A percentile compares a stretch with the other conserved stretches of the same genome.
Evolutionary conservation across 2,113 vertebrate genomes (phyloP).

Genomic region (Theristicus caerulescens): DNA sequence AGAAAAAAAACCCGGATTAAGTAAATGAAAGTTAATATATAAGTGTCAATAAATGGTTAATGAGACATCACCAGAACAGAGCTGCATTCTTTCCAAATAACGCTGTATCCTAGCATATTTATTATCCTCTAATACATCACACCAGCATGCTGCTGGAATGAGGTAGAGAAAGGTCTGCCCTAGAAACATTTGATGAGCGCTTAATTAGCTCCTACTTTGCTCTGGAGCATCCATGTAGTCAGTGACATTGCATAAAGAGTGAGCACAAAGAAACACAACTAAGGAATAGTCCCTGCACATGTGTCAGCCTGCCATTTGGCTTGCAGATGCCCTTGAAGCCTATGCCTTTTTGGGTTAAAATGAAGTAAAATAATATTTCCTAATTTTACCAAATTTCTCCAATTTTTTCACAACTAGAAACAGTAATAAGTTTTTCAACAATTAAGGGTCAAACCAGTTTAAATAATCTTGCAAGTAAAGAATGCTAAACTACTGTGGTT

Average conservation of each 20-base stretch:
- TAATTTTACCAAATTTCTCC: neutral
- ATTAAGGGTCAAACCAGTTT: neutral
- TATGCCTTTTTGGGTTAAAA: neutral
- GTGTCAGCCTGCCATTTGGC: neutral
- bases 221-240: neutral
- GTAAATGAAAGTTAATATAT: neutral
- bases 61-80: neutral
- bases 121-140: neutral
- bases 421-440: neutral
- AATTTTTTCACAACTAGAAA: rapidly evolving
- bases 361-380: neutral
- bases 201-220: neutral
- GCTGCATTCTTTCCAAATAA: neutral
- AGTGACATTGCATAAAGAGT: neutral
- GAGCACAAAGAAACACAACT: neutral
- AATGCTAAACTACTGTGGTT: neutral
- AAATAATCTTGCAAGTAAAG: neutral
- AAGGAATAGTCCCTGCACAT: neutral
- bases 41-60: neutral
- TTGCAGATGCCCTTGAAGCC: neutral
- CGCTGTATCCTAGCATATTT: neutral
- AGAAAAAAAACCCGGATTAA: neutral
- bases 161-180: neutral
- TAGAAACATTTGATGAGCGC: neutral
- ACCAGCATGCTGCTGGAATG: neutral